Evolutionary conservation across 2,797 vertebrate species (phyloP).

Genomic region (Sebastes itinus): DNA sequence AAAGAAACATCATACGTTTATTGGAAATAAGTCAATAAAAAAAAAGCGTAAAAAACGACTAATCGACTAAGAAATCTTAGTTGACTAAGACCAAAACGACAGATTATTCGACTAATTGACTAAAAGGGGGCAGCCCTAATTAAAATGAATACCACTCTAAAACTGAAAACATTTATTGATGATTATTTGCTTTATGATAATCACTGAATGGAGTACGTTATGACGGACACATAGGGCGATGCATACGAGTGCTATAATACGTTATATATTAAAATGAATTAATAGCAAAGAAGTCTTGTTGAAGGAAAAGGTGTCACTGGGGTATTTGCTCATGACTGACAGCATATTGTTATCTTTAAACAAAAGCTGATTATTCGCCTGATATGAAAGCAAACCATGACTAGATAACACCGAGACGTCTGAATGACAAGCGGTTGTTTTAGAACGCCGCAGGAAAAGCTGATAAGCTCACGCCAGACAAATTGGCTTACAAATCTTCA

Average conservation of each 20-base stretch:
- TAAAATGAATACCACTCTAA: background rate
- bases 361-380: background rate
- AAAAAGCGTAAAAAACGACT: background rate
- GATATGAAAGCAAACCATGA: background rate
- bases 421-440: background rate
- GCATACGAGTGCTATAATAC: background rate
- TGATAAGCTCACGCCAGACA: background rate
- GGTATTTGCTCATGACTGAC: background rate
- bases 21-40: too few species aligned
- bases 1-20: too few species aligned
- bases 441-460: background rate
- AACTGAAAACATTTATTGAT: background rate
- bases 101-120: too few species aligned
- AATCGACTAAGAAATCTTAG: too few species aligned
- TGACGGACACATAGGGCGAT: too few species aligned
- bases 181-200: background rate
- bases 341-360: conserved; percentile 2
- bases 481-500: background rate
- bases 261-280: background rate
- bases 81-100: too few species aligned
- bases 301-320: background rate
- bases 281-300: background rate
- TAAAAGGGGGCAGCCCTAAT: too few species aligned
- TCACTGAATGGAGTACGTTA: too few species aligned
- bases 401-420: background rate